These are phyloP conservation scores for Ectobius pallidus DNA, from an alignment of 2,888 invertebrate species.

Conservation along the genomic window DNA sequence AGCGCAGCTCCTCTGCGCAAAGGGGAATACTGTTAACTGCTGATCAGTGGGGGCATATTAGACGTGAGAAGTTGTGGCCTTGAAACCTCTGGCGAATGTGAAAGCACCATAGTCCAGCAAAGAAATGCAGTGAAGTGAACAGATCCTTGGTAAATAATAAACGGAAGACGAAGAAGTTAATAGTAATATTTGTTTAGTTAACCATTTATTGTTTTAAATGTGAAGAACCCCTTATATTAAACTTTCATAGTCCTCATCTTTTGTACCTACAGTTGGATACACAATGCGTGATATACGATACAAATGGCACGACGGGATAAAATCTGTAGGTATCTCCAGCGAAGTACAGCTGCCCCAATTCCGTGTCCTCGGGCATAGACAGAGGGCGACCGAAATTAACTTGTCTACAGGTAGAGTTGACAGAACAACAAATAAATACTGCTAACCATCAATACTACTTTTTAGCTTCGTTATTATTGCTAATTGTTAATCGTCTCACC, in stretches of 20 bases:
- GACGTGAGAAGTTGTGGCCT: too few species aligned
- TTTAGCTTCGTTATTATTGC: constrained; percentile 19
- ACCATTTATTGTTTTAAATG: constrained; percentile 26
- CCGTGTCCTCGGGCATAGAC: constrained; percentile 94
- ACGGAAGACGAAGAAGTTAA: not conserved
- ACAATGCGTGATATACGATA: constrained; percentile 97
- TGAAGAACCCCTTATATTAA: constrained; percentile 35
- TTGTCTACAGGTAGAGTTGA: constrained; percentile 87
- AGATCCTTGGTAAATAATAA: too few species aligned
- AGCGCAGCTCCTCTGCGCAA: too few species aligned
- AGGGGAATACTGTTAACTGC: too few species aligned
- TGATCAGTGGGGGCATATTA: too few species aligned
- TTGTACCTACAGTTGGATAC: constrained; percentile 82
- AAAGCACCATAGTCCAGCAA: too few species aligned
- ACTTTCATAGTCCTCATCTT: constrained; percentile 41
- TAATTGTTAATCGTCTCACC: constrained; percentile 15
- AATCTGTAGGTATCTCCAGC: constrained; percentile 93
- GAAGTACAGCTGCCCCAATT: constrained; percentile 97
- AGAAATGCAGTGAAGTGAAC: too few species aligned
- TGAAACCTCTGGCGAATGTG: too few species aligned
- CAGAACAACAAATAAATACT: constrained; percentile 15
- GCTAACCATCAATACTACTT: constrained; percentile 20
- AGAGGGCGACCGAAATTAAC: constrained; percentile 91
- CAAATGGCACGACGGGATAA: constrained; percentile 92
- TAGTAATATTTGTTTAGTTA: constrained; percentile 18